A percentile compares a stretch with the other conserved stretches of the same genome.
These are phyloP conservation scores for Agonopterix arenella DNA, from an alignment of 2,888 invertebrate genomes.

Conservation along the genomic window DNA sequence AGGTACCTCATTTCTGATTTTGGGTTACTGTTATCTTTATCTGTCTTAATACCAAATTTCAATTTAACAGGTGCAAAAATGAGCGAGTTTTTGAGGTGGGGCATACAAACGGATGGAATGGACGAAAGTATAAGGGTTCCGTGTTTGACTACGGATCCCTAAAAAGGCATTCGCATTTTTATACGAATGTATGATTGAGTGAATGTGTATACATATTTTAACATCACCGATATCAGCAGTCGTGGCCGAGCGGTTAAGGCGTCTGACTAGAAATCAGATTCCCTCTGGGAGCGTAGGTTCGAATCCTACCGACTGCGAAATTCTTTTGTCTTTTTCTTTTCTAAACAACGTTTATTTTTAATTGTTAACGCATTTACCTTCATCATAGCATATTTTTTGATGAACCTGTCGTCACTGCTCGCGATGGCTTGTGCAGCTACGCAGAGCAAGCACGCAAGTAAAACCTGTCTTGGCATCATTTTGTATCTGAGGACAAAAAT, in stretches of 20 bases:
- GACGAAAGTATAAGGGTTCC: no score
- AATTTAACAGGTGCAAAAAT: no score
- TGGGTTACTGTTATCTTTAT: no score
- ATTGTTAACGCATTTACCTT: slow-evolving; percentile 66
- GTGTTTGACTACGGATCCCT: no score
- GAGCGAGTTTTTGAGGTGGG: no score
- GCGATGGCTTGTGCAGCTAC: slow-evolving; percentile 57
- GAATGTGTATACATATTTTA: slow-evolving; percentile 19
- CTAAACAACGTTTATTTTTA: neutral
- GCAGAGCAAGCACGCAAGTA: slow-evolving; percentile 34
- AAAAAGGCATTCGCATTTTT: no score
- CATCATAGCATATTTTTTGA: slow-evolving; percentile 84
- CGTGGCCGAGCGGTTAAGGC: slow-evolving; percentile 93
- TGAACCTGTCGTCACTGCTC: slow-evolving; percentile 80
- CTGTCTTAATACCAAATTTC: no score
- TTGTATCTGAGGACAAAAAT: slow-evolving; percentile 13
- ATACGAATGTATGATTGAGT: neutral
- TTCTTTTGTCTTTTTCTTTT: slow-evolving; percentile 22
- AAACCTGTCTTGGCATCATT: slow-evolving; percentile 24
- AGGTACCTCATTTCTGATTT: no score
- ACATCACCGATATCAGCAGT: slow-evolving; percentile 57
- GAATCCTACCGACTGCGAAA: slow-evolving; percentile 90
- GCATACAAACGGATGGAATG: no score
- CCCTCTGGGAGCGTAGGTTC: slow-evolving; percentile 94
- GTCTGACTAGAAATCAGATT: slow-evolving; percentile 94